Evolutionary conservation across 2,797 vertebrate genomes (phyloP).

Genomic region (Picus viridis): DNA sequence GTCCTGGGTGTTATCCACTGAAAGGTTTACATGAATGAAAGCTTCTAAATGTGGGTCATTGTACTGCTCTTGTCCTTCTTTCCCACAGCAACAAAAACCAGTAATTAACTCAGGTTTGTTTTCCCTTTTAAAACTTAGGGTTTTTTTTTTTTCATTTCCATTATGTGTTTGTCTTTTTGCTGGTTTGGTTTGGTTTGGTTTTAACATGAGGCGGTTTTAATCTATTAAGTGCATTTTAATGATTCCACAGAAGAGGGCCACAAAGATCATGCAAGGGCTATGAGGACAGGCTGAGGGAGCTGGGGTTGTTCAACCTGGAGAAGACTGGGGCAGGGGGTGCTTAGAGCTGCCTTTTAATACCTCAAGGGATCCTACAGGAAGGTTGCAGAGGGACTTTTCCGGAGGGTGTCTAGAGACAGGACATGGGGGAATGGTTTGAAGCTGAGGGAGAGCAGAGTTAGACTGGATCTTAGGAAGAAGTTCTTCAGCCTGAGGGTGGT

Average conservation of each 20-base stretch:
- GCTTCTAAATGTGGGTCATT: slow-evolving; percentile 2
- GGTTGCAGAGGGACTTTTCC: too few relatives aligned
- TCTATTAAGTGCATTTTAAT: not conserved
- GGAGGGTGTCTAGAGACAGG: too few relatives aligned
- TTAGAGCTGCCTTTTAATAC: too few relatives aligned
- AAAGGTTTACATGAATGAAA: slow-evolving; percentile 23
- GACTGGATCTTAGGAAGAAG: too few relatives aligned
- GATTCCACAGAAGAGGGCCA: not conserved
- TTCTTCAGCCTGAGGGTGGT: too few relatives aligned
- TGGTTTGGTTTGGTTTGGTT: not conserved
- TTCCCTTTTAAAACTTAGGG: not conserved
- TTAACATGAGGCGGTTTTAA: not conserved
- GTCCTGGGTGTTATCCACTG: slow-evolving; percentile 36
- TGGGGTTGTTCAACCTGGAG: too few relatives aligned
- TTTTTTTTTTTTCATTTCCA: not conserved
- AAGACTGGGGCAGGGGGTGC: too few relatives aligned
- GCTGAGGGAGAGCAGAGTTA: too few relatives aligned
- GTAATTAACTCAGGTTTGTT: not conserved
- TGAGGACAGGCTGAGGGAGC: too few relatives aligned
- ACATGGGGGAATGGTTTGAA: too few relatives aligned
- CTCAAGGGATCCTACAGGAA: too few relatives aligned
- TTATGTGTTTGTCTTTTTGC: not conserved
- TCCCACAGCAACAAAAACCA: not conserved
- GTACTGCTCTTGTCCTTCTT: not conserved
- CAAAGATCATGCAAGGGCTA: too few relatives aligned